Conservation (phyloP, 2,113 vertebrate species). For the Brachypodius melanocephalos region DNA sequence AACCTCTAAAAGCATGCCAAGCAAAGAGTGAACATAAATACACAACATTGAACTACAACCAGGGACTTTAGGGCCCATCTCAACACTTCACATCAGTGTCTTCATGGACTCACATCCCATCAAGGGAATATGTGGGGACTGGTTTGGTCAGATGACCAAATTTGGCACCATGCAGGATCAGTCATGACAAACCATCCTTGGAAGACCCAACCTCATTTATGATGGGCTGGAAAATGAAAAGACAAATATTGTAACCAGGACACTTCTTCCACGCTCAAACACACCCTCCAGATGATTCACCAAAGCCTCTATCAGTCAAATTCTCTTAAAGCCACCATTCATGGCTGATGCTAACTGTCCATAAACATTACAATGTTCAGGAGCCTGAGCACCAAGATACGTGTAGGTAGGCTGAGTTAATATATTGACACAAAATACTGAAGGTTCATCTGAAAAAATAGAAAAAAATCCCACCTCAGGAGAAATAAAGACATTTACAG, state of each 20-base stretch:
- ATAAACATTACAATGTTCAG: neutral
- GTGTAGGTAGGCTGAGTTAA: neutral
- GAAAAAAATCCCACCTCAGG: neutral
- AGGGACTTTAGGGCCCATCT: neutral
- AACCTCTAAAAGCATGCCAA: neutral
- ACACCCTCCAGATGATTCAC: neutral
- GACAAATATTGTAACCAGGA: neutral
- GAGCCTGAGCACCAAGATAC: neutral
- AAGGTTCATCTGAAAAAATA: neutral
- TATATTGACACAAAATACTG: neutral
- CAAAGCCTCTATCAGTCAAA: neutral
- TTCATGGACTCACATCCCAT: neutral
- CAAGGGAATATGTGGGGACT: accelerated
- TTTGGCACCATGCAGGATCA: neutral
- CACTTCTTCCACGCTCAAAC: neutral
- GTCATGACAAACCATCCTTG: neutral
- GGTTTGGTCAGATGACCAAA: neutral
- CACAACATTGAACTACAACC: neutral
- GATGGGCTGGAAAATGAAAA: neutral
- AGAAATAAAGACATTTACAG: neutral
- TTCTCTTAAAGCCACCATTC: neutral
- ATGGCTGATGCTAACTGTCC: neutral
- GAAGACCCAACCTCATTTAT: neutral
- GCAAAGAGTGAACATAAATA: neutral
- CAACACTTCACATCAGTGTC: neutral